Evolutionary conservation across 2,888 invertebrate species (phyloP), one percentile per base, ranked within the genome.

Genomic region (Monopis laevigella): DNA sequence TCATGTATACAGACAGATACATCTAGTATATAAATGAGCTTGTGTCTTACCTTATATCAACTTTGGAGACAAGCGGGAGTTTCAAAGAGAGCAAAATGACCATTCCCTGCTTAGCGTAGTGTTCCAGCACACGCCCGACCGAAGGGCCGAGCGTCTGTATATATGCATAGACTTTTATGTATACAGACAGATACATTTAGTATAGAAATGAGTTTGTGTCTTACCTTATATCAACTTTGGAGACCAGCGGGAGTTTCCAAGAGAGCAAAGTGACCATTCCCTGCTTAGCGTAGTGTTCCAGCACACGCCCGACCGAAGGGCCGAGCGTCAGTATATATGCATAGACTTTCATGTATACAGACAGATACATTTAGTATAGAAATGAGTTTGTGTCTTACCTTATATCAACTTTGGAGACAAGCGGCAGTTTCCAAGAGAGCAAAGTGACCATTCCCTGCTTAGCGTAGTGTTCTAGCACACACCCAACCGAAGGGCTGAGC

Each of bases 261-360:
- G 90, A 89, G 51, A 92, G 72, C 48, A 93, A 62, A 1, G 88
- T 88, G 43, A 91, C 86, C 7, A 88, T 61, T 2, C 90, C 89
- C 50, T 82, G 78, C 46, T 80, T 69, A 46, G 75, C 74, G 58
- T 89, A 93, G 59, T 89, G 84, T 29, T 85, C 82, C 28, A 94
- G 75, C 16, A 93, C 82, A 60, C 95, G 95, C 12, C 86, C 86
- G 10, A 92, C 92, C 39, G 88, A 87, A 1, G 84, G 72, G 13
- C 94, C 93, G 32, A 94, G 81, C 0, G 95, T 93, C 62, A 93
- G 90, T 63, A 96, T 96, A 78, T 95, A 96, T 71, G 96, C 89
- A 40, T 92, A 93, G 67, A 96, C n/a, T n/a, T n/a, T n/a, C n/a
- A n/a, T n/a, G n/a, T n/a, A n/a, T n/a, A n/a, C n/a, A n/a, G n/a